Evolutionary conservation across 2,113 vertebrate species (phyloP).

Genomic region (Galemys pyrenaicus): DNA sequence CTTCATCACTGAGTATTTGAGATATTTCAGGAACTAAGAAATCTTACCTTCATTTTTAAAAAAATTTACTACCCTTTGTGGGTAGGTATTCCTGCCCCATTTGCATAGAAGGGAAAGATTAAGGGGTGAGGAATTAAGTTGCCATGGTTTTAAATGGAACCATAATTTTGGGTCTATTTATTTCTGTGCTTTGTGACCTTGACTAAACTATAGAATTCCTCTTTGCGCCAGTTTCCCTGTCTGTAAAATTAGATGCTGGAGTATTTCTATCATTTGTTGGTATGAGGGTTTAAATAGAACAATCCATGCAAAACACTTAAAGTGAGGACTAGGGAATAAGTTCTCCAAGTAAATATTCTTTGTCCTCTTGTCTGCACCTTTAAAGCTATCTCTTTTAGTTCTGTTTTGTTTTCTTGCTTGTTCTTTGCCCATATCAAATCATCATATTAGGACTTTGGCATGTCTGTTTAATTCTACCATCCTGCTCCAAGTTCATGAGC

Average conservation of each 20-base stretch:
- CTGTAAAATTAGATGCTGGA: background rate
- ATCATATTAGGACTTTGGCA: background rate
- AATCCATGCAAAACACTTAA: background rate
- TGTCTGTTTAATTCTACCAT: constrained; percentile 9
- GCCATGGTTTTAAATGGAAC: too few species aligned
- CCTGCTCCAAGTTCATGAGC: constrained; percentile 41
- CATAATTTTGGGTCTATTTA: background rate
- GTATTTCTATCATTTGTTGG: background rate
- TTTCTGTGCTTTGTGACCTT: background rate
- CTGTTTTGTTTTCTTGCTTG: background rate
- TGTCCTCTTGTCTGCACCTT: background rate
- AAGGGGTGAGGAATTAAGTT: background rate
- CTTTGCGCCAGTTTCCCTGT: background rate
- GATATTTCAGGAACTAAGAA: background rate
- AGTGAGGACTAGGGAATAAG: background rate
- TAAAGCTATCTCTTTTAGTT: background rate
- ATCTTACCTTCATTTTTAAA: background rate
- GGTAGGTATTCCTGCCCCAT: background rate
- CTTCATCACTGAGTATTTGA: background rate
- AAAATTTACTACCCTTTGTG: background rate
- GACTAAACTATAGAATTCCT: background rate
- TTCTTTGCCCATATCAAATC: constrained; percentile 20
- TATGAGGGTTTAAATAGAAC: background rate
- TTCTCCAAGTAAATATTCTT: background rate
- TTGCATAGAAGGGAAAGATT: background rate